Evolutionary conservation across 2,797 vertebrate genomes (phyloP).

Genomic region (Ctenopoma multispine): DNA sequence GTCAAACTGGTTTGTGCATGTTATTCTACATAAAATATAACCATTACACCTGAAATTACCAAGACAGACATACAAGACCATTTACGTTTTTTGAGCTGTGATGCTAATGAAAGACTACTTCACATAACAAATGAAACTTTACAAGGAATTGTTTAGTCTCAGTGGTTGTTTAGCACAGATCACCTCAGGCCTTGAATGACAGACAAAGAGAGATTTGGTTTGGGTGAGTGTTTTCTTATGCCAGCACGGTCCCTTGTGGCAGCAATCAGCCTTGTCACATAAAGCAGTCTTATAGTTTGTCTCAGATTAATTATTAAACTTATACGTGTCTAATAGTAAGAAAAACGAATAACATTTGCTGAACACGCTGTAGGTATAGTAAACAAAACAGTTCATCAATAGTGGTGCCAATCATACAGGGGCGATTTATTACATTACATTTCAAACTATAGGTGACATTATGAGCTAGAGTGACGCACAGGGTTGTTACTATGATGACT

Average conservation of each 20-base stretch:
- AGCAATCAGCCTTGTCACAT: conserved; percentile 55
- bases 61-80: conserved; percentile 21
- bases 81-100: conserved; percentile 43
- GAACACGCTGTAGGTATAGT: not conserved
- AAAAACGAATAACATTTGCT: conserved; percentile 14
- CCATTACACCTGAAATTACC: conserved; percentile 28
- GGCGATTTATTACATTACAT: not conserved
- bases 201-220: conserved; percentile 62
- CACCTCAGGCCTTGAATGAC: conserved; percentile 67
- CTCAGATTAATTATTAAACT: conserved; percentile 53
- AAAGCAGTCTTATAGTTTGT: conserved; percentile 43
- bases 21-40: conserved; percentile 3
- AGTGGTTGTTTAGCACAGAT: conserved; percentile 66
- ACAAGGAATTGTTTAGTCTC: conserved; percentile 81
- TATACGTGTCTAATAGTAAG: conserved; percentile 16
- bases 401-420: not conserved
- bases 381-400: not conserved
- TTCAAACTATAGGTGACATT: conserved; percentile 12
- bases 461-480: not conserved
- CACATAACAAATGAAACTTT: conserved; percentile 67
- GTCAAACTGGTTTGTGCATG: conserved; percentile 11
- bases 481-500: not conserved
- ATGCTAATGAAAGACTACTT: conserved; percentile 70
- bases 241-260: conserved; percentile 51
- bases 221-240: conserved; percentile 67